Evolutionary conservation across 2,113 vertebrate species (phyloP).

Genomic region (Rostratula benghalensis): DNA sequence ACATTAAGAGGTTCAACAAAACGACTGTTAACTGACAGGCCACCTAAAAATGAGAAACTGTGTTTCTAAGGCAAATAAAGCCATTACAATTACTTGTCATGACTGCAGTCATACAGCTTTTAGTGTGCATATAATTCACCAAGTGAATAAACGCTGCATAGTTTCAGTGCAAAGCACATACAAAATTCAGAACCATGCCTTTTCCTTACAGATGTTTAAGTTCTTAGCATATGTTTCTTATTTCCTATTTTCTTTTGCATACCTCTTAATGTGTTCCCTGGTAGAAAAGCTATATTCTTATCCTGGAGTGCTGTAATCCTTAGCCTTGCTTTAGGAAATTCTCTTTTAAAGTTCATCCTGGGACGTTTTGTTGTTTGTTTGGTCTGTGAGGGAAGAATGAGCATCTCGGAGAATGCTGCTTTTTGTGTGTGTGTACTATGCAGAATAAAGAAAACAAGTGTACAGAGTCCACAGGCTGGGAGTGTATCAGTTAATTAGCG

Average conservation of each 20-base stretch:
- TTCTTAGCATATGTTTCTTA: conserved; percentile 52
- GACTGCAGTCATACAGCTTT: conserved; percentile 5
- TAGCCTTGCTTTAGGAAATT: not conserved
- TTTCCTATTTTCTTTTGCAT: conserved; percentile 39
- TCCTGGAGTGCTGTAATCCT: not conserved
- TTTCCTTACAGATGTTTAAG: conserved; percentile 51
- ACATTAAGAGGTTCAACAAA: not conserved
- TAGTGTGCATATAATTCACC: not conserved
- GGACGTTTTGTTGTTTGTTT: conserved; percentile 18
- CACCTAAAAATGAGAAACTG: conserved; percentile 30
- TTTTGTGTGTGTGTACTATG: not conserved
- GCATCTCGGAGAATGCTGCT: not conserved
- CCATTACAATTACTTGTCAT: conserved; percentile 16
- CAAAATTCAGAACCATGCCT: conserved; percentile 21
- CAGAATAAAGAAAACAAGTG: conserved; percentile 46
- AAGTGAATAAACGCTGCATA: conserved; percentile 8
- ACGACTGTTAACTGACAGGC: not conserved
- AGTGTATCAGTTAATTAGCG: conserved; percentile 84
- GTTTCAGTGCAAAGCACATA: conserved; percentile 26
- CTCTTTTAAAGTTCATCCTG: not conserved
- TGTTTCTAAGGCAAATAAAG: conserved; percentile 8
- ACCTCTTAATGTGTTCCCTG: conserved; percentile 10
- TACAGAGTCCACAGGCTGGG: conserved; percentile 30
- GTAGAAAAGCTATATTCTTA: not conserved
- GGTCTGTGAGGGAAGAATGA: not conserved